Evolutionary conservation across 2,888 invertebrate species (phyloP).

Genomic region (Callosobruchus maculatus): DNA sequence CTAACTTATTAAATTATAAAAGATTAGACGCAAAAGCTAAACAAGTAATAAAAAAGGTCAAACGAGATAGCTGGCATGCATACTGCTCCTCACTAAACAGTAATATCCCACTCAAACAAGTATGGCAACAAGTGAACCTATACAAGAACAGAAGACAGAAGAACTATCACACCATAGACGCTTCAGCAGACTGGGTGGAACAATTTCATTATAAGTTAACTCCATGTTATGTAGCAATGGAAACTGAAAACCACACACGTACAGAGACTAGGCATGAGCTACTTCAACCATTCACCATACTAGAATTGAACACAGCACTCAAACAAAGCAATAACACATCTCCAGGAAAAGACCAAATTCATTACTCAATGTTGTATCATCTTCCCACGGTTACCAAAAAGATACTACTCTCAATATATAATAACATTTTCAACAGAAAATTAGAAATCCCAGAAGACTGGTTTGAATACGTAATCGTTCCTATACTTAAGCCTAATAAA

Average conservation of each 20-base stretch:
- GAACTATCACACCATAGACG: not conserved
- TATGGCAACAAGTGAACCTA: constrained; percentile 1
- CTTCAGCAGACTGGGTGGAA: not conserved
- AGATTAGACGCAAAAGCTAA: not conserved
- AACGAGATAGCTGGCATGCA: not conserved
- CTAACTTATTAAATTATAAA: not conserved
- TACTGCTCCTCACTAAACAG: not conserved
- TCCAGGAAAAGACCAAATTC: constrained; percentile 1
- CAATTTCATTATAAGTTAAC: not conserved
- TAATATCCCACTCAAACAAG: not conserved
- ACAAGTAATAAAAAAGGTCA: constrained; percentile 1
- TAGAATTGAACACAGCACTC: constrained; percentile 1
- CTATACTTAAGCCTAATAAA: no score
- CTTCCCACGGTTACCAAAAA: not conserved
- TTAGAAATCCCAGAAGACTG: no score
- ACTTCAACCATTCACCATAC: not conserved
- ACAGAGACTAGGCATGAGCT: no score
- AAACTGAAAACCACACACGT: no score
- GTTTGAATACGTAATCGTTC: no score
- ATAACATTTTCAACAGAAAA: no score
- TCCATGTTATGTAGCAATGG: not conserved
- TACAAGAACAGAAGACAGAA: constrained; percentile 2
- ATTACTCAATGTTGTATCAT: not conserved
- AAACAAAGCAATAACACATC: constrained; percentile 3
- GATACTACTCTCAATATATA: no score